phyloP scores from a whole-genome alignment of 2,113 vertebrate genomes.

The Calidris pygmaea region DNA sequence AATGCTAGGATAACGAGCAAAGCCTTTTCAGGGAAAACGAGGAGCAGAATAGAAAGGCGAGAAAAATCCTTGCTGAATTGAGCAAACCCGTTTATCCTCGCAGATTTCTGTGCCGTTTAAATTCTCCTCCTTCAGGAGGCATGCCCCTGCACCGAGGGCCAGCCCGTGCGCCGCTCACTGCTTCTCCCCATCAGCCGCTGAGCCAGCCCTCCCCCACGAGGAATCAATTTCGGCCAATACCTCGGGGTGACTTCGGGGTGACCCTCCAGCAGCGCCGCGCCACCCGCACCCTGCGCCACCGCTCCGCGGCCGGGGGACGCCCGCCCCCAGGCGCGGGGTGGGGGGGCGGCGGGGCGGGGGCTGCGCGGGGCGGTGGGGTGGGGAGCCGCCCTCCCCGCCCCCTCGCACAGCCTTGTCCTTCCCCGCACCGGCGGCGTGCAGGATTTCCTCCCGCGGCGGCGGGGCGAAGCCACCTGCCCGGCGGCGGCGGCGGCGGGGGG shows the following conservation, averaged over 20 bases:
- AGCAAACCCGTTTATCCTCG: background rate
- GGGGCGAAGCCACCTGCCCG: background rate
- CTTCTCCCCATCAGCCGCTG: background rate
- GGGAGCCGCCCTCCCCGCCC: background rate
- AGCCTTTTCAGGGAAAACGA: background rate
- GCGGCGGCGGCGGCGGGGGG: background rate
- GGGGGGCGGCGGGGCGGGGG: background rate
- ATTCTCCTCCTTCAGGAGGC: background rate
- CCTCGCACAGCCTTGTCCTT: slow-evolving; percentile 9
- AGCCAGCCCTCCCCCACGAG: too few species aligned
- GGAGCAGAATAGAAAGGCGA: background rate
- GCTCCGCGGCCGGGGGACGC: accelerated
- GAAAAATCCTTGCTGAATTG: background rate
- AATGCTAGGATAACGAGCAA: background rate
- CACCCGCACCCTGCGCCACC: background rate
- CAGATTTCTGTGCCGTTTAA: background rate
- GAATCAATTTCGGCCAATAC: background rate
- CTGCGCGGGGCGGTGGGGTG: background rate
- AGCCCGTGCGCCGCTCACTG: background rate
- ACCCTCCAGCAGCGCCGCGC: background rate
- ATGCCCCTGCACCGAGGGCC: background rate
- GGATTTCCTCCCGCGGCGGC: background rate
- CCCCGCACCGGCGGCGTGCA: background rate
- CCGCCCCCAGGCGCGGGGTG: too few species aligned
- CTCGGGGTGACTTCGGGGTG: background rate